Evolutionary conservation across 1,140 invertebrate species (phyloP), one percentile per base, ranked within the genome.

Genomic region (Amyelois transitella): DNA sequence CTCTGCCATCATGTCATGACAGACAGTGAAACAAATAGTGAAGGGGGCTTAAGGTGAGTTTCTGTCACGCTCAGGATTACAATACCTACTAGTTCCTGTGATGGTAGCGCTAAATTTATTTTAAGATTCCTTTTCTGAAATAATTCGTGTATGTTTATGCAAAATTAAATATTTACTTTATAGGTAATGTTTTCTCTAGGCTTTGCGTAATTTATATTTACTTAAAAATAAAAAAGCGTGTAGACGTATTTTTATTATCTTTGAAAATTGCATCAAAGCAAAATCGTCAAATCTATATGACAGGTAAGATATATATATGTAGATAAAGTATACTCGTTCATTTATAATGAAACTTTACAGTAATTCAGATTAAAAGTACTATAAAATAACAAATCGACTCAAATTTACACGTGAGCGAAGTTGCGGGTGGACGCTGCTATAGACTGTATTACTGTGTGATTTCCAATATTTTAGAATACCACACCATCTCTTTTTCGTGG

Each of bases 11-110:
- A 38, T 1, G n/a, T 38, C n/a, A 38, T 38, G 32, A 38, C 32
- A 10, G 25, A 32, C 25, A 32, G 58, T 53, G 58, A 55, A 5
- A 6, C n/a, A 58, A 48, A 38, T 14, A 38, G 55, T 19, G 38
- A 43, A 60, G 57, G 38, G 51, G 58, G 43, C 55, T 55, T 51
- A 67, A 63, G 64, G 64, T 67, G 14, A 63, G 64, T 60, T 50
- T 20, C 53, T 44, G 58, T 62, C 18, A 52, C 55, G 43, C 18
- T 43, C 48, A 10, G 8, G n/a, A n/a, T n/a, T 28, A 38, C 32
- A 38, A 38, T 38, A 14, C 32, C 12, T 60, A n/a, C n/a, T n/a
- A n/a, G 8, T 48, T 17, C 18, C 18, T 18, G 43, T 44, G 18
- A 44, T 7, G 18, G n/a, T 17, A 44, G n/a, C n/a, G n/a, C 14